Conservation (phyloP, 2,888 invertebrate species). For the Danaus chrysippus region DNA sequence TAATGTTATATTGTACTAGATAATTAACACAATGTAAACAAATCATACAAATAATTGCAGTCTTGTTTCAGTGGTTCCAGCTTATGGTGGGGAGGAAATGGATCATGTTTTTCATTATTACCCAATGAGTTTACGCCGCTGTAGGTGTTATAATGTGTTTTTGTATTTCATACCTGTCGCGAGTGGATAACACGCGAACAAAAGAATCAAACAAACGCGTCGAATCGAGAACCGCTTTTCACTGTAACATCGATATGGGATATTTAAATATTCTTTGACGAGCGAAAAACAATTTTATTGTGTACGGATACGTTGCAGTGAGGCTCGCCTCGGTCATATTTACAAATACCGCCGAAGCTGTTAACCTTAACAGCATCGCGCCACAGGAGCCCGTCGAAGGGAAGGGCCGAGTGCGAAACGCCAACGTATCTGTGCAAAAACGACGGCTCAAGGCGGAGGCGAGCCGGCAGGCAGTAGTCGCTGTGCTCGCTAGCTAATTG, state of each 20-base stretch:
- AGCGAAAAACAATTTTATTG: constrained; percentile 20
- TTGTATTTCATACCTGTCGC: constrained; percentile 55
- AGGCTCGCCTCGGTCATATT: constrained; percentile 50
- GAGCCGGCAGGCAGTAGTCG: constrained; percentile 40
- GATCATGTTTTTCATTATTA: constrained; percentile 27
- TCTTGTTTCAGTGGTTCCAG: neutral
- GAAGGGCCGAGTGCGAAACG: constrained; percentile 45
- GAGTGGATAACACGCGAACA: constrained; percentile 61
- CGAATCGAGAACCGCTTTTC: constrained; percentile 63
- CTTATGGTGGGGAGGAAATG: neutral
- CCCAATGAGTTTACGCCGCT: constrained; percentile 32
- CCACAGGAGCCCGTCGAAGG: constrained; percentile 35
- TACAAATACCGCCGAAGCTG: constrained; percentile 62
- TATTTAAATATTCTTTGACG: constrained; percentile 37
- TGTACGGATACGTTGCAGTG: constrained; percentile 11
- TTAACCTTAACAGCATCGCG: constrained; percentile 47
- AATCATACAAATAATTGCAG: neutral
- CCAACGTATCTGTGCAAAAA: constrained; percentile 50
- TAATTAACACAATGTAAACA: constrained; percentile 3
- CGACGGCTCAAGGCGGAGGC: constrained; percentile 44
- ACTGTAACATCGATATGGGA: constrained; percentile 52
- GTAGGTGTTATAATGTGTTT: constrained; percentile 48
- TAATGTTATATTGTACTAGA: neutral
- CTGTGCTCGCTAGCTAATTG: constrained; percentile 35
- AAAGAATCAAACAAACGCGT: constrained; percentile 70